A percentile compares a stretch with the other conserved stretches of the same genome.
phyloP scores from a whole-genome alignment of 2,888 invertebrate species.

The Euplexia lucipara region DNA sequence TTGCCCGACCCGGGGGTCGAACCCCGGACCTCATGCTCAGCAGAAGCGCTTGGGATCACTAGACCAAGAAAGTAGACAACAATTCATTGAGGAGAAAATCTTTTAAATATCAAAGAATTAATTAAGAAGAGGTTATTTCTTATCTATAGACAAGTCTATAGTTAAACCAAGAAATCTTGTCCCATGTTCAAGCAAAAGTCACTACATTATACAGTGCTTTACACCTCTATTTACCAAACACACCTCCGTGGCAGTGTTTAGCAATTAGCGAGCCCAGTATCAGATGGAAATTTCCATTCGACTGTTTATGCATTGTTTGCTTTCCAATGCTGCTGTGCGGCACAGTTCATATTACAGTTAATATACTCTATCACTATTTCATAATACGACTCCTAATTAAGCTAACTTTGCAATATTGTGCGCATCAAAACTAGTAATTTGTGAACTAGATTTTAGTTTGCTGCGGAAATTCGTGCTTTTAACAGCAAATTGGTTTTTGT shows the following conservation, averaged over 20 bases:
- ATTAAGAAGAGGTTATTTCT: no score
- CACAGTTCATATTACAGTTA: slow-evolving; percentile 51
- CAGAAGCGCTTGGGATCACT: no score
- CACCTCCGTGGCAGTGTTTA: slow-evolving; percentile 36
- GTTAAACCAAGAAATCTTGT: neutral
- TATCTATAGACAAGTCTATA: no score
- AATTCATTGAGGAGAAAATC: no score
- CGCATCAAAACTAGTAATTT: slow-evolving; percentile 13
- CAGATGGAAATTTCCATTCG: slow-evolving; percentile 54
- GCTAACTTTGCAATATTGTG: slow-evolving; percentile 33
- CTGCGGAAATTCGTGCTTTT: slow-evolving; percentile 11
- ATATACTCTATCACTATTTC: slow-evolving; percentile 39
- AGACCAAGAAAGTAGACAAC: no score
- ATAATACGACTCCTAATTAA: slow-evolving; percentile 50
- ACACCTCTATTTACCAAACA: slow-evolving; percentile 17
- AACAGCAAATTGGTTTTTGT: slow-evolving; percentile 33
- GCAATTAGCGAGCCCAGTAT: slow-evolving; percentile 52
- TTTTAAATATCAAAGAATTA: no score
- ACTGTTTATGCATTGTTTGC: slow-evolving; percentile 56
- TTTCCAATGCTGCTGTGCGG: slow-evolving; percentile 26
- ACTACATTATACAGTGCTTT: neutral
- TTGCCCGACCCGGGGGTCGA: no score
- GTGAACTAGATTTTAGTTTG: slow-evolving; percentile 11
- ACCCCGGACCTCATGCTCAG: no score
- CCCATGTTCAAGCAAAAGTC: neutral